phyloP scores from a whole-genome alignment of 2,113 vertebrate species.

The Shinisaurus crocodilurus region DNA sequence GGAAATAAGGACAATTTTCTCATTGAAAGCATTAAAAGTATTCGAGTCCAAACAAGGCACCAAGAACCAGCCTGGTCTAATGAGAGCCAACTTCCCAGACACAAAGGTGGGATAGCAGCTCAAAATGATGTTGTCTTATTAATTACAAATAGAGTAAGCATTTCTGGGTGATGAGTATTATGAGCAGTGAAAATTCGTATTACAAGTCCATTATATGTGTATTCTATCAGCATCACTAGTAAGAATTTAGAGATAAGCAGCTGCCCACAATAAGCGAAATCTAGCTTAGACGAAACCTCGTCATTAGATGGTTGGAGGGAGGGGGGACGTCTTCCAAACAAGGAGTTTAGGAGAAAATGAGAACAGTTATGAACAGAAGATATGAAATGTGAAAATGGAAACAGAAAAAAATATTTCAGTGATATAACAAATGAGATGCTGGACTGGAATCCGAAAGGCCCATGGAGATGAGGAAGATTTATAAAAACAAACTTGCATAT shows the following conservation, averaged over 20 bases:
- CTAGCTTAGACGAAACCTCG: background rate
- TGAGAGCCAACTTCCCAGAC: background rate
- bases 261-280: background rate
- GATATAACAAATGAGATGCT: background rate
- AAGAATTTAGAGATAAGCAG: background rate
- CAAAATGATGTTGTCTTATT: background rate
- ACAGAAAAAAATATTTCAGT: background rate
- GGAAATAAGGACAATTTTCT: background rate
- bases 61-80: background rate
- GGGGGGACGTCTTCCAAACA: background rate
- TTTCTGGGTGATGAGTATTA: background rate
- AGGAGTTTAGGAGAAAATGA: background rate
- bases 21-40: background rate
- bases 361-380: background rate
- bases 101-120: background rate
- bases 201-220: background rate
- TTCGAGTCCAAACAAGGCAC: background rate
- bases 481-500: background rate
- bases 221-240: background rate
- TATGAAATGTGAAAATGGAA: background rate
- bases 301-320: background rate
- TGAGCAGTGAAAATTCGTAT: background rate
- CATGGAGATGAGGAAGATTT: background rate
- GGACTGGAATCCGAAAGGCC: background rate
- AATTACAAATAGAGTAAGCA: background rate